These are phyloP conservation scores for Sipha flava DNA, from an alignment of 1,140 invertebrate species.

Conservation along the genomic window DNA sequence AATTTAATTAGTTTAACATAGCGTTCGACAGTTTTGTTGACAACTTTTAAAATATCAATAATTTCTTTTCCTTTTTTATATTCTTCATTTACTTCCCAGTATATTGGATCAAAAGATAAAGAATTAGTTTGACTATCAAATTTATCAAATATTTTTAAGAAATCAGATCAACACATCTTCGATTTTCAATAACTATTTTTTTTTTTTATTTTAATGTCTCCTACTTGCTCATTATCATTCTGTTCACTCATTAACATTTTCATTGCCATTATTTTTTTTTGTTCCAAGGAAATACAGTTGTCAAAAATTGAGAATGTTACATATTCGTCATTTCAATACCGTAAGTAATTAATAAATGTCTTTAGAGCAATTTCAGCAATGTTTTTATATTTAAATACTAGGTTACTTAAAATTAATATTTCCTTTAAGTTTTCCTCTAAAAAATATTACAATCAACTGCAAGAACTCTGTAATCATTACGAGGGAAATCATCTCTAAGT, in stretches of 20 bases:
- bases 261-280: background rate
- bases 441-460: slow-evolving; percentile 43
- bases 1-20: background rate
- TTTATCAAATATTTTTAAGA: background rate
- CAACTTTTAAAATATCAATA: background rate
- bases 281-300: slow-evolving; percentile 35
- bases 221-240: background rate
- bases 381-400: slow-evolving; percentile 31
- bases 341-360: slow-evolving; percentile 40
- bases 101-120: background rate
- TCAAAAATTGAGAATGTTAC: slow-evolving; percentile 41
- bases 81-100: background rate
- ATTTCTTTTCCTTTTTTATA: background rate
- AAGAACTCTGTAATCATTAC: slow-evolving; percentile 44
- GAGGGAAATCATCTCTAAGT: slow-evolving; percentile 23
- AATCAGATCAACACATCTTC: background rate
- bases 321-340: slow-evolving; percentile 39
- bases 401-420: slow-evolving; percentile 41
- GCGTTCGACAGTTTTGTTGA: background rate
- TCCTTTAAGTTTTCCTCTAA: slow-evolving; percentile 38
- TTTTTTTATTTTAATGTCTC: background rate
- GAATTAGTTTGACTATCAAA: background rate
- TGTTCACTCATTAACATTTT: background rate
- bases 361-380: slow-evolving; percentile 36
- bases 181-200: background rate